Conservation (phyloP, 2,797 vertebrate genomes). For the Chromobotia macracanthus region DNA sequence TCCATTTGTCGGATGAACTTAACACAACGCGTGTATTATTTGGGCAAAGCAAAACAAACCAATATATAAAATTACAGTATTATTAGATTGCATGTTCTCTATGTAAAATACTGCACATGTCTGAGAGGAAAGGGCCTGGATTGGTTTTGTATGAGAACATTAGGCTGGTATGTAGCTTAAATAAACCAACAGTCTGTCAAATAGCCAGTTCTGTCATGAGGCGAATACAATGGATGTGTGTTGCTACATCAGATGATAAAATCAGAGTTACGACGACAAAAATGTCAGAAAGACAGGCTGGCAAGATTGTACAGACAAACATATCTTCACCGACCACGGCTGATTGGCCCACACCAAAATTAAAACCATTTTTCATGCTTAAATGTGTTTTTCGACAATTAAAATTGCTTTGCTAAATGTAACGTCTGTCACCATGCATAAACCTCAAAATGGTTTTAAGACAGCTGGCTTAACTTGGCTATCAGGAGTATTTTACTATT, state of each 20-base stretch:
- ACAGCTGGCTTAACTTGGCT: slow-evolving; percentile 26
- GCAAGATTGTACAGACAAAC: neutral
- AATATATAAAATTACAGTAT: slow-evolving; percentile 75
- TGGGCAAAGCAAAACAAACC: slow-evolving; percentile 72
- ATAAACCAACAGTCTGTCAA: slow-evolving; percentile 53
- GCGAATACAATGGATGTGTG: slow-evolving; percentile 43
- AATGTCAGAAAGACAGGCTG: slow-evolving; percentile 24
- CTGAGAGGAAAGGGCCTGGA: slow-evolving; percentile 60
- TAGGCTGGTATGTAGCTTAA: slow-evolving; percentile 61
- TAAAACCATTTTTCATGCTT: slow-evolving; percentile 41
- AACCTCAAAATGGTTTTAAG: slow-evolving; percentile 41
- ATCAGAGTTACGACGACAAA: slow-evolving; percentile 33
- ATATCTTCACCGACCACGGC: neutral
- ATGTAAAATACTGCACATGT: slow-evolving; percentile 59
- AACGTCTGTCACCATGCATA: slow-evolving; percentile 27
- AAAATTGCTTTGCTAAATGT: slow-evolving; percentile 49
- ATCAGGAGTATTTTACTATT: slow-evolving; percentile 46
- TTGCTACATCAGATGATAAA: slow-evolving; percentile 48
- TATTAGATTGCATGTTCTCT: slow-evolving; percentile 68
- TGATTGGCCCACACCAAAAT: slow-evolving; percentile 13
- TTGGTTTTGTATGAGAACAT: slow-evolving; percentile 65
- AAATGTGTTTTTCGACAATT: slow-evolving; percentile 50
- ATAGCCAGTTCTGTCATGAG: slow-evolving; percentile 50
- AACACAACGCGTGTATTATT: slow-evolving; percentile 71
- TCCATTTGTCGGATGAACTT: slow-evolving; percentile 66